Percentiles rank a stretch among this genome's conserved stretches.
Evolutionary conservation across 2,113 vertebrate species (phyloP).

Genomic region (Tauraco erythrolophus): DNA sequence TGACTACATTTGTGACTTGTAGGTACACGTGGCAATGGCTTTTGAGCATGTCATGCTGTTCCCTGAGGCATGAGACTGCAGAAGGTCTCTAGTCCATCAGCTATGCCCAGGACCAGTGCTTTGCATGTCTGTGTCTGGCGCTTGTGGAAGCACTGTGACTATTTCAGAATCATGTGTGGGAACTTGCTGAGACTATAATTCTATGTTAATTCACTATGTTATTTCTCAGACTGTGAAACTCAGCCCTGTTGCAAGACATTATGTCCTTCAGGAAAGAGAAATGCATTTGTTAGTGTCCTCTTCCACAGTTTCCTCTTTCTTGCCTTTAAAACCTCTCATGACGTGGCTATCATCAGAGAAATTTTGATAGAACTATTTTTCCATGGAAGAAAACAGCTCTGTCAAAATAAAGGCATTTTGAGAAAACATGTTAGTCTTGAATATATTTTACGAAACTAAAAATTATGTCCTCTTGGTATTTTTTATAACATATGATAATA

Average conservation of each 20-base stretch:
- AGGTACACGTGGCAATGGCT: accelerated
- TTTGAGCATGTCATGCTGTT: neutral
- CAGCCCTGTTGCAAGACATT: neutral
- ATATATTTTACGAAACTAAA: neutral
- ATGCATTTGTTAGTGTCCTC: neutral
- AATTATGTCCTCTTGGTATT: neutral
- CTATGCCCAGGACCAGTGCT: neutral
- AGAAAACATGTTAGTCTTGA: neutral
- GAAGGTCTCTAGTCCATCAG: neutral
- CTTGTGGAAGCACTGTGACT: neutral
- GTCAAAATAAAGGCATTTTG: neutral
- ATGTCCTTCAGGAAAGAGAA: neutral
- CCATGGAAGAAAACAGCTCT: neutral
- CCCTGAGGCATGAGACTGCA: too few species aligned
- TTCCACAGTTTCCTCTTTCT: neutral
- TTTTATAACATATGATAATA: neutral
- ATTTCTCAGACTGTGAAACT: neutral
- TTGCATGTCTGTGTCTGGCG: accelerated
- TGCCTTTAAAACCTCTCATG: neutral
- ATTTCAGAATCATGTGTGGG: neutral
- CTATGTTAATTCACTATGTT: neutral
- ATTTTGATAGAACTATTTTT: neutral
- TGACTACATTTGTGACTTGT: neutral
- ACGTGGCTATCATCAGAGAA: neutral
- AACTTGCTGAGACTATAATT: neutral